These are phyloP conservation scores for Metridium senile DNA, from an alignment of 92 coral and sea anemone genomes.

Conservation along the genomic window DNA sequence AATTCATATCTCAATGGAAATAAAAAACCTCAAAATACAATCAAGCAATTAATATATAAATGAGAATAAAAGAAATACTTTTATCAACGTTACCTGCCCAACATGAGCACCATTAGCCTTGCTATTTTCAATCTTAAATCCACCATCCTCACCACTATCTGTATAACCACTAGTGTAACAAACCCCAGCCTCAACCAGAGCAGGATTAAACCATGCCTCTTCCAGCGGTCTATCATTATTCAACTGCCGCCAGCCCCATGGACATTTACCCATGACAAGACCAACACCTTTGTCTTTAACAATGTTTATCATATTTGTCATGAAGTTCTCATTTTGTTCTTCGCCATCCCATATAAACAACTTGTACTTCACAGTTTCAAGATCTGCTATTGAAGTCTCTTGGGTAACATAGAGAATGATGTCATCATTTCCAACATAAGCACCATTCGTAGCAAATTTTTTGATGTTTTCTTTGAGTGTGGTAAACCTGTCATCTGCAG, in stretches of 20 bases:
- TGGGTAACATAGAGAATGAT: slow-evolving; percentile 14
- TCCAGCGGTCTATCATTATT: slow-evolving; percentile 28
- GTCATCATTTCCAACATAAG: slow-evolving; percentile 12
- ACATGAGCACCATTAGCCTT: slow-evolving; percentile 25
- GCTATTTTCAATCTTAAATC: slow-evolving; percentile 3
- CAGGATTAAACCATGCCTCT: slow-evolving; percentile 30
- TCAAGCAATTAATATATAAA: neutral
- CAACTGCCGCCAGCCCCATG: slow-evolving; percentile 39
- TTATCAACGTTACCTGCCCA: neutral
- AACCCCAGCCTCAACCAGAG: slow-evolving; percentile 24
- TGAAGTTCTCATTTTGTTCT: slow-evolving; percentile 8
- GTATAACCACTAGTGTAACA: slow-evolving; percentile 17
- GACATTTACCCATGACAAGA: slow-evolving; percentile 26
- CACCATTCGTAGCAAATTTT: slow-evolving; percentile 27
- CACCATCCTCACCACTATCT: slow-evolving; percentile 21
- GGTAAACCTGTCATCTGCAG: neutral
- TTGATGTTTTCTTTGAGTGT: slow-evolving; percentile 13
- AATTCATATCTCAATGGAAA: neutral
- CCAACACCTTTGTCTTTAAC: slow-evolving; percentile 28
- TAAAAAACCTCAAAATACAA: too few relatives aligned
- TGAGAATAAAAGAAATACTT: neutral
- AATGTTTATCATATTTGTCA: slow-evolving; percentile 9
- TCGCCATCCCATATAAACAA: slow-evolving; percentile 23
- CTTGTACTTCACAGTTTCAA: slow-evolving; percentile 2
- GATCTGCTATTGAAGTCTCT: slow-evolving; percentile 8